Evolutionary conservation across 2,113 vertebrate genomes (phyloP), one percentile per base, ranked within the genome.

Genomic region (Myotis yumanensis): DNA sequence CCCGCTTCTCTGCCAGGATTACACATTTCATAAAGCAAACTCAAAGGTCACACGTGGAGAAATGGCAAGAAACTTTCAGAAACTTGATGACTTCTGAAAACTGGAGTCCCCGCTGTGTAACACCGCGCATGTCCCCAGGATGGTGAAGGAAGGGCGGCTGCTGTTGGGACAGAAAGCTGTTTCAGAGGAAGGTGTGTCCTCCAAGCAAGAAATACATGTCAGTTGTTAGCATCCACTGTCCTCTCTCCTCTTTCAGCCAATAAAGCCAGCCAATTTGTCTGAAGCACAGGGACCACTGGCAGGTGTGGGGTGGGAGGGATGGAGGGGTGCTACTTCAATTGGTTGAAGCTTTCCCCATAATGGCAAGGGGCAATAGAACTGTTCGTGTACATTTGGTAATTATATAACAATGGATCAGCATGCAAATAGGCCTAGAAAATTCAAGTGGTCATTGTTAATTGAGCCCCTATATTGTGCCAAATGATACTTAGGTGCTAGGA

Each of bases 221-320:
- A 89, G 62, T 54, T 75, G 64, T 25, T 15, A 64, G 81, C 57
- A 93, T 90, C 68, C 83, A 89, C 51, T 97, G 91, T 92, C 94
- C 90, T 97, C 46, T 18, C 93, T 32, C 3, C 35, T 89, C 68
- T 94, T 97, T 95, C 30, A 96, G 75, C 90, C 89, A 91, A 83
- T 92, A 97, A 97, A 98, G 96, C 62, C 25, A 86, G 90, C 40
- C 89, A 86, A 81, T 85, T 64, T 92, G 57, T 54, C 69, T 97
- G 91, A 97, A 92, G 91, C 83, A 75, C 59, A 30, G 82, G 84
- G 40, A 59, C 95, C 97, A 96, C 94, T 86, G 86, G 88, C 25
- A 72, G 48, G 54, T 37, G 3, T 12, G 7, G 30, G 59, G 18
- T 3, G 4, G 30, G 8, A 4, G 3, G 30, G 92, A 6, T 2